Evolutionary conservation across 92 coral and sea anemone species (phyloP).

Genomic region (Pocillopora meandrina): DNA sequence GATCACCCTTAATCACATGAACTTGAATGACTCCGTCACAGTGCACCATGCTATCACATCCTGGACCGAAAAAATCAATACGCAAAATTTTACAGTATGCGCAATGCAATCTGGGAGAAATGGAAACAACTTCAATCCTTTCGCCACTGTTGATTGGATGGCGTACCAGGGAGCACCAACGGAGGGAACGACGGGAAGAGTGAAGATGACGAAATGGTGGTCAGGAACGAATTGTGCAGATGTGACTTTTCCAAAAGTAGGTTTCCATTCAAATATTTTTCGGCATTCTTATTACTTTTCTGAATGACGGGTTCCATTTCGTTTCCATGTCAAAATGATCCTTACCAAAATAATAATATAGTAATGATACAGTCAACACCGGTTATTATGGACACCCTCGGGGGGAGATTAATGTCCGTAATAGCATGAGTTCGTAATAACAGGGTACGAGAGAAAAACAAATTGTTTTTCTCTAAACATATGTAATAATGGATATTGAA

Average conservation of each 20-base stretch:
- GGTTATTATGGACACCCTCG: too few relatives aligned
- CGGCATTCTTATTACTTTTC: too few relatives aligned
- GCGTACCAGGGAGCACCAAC: not conserved
- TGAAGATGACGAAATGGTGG: not conserved
- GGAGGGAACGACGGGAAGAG: not conserved
- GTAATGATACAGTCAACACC: too few relatives aligned
- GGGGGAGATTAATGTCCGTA: too few relatives aligned
- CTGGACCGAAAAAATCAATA: not conserved
- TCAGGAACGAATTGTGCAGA: slow-evolving; percentile 3
- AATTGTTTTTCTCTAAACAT: too few relatives aligned
- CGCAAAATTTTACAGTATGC: not conserved
- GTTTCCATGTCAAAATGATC: too few relatives aligned
- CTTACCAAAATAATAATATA: too few relatives aligned
- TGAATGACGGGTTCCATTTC: too few relatives aligned
- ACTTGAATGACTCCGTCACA: not conserved
- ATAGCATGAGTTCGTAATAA: too few relatives aligned
- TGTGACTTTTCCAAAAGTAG: slow-evolving; percentile 4
- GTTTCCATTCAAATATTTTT: not conserved
- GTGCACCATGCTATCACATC: not conserved
- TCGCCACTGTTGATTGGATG: not conserved
- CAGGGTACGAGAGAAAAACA: too few relatives aligned
- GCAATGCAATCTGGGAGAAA: slow-evolving; percentile 4
- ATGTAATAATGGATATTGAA: too few relatives aligned
- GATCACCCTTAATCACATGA: not conserved
- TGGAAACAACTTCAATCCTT: not conserved